Conservation (phyloP, 2,113 vertebrate genomes). For the Microtus ochrogaster region DNA sequence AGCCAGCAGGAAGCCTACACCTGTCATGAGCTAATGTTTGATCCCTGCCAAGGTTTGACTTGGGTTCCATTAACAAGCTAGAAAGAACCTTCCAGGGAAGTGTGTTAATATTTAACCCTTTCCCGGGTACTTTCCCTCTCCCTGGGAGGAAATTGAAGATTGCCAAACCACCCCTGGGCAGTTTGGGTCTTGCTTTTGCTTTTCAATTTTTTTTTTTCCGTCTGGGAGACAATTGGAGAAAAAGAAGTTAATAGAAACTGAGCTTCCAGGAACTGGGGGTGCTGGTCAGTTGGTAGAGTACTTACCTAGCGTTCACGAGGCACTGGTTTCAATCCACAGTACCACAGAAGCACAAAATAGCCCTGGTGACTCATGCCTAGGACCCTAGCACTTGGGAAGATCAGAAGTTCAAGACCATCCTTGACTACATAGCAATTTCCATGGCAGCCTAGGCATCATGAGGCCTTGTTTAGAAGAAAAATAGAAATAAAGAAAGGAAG, state of each 20-base stretch:
- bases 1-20: conserved; percentile 74
- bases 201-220: conserved; percentile 30
- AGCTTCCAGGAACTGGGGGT: not conserved
- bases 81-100: conserved; percentile 62
- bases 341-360: too few relatives aligned
- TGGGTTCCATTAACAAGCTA: conserved; percentile 69
- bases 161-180: conserved; percentile 37
- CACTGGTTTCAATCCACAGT: not conserved
- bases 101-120: conserved; percentile 77
- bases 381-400: not conserved
- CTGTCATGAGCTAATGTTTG: conserved; percentile 80
- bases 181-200: conserved; percentile 52
- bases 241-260: conserved; percentile 42
- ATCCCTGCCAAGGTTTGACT: conserved; percentile 77
- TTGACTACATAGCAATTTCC: not conserved
- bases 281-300: not conserved
- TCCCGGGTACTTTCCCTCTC: not conserved
- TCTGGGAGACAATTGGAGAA: conserved; percentile 46
- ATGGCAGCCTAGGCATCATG: not conserved
- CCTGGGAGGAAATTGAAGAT: not conserved
- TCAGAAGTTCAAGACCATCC: not conserved
- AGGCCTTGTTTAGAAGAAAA: not conserved
- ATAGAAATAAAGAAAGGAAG: not conserved
- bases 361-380: not conserved
- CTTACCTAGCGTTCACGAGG: not conserved